phyloP scores from a whole-genome alignment of 2,113 vertebrate species.

The Rhea americana region DNA sequence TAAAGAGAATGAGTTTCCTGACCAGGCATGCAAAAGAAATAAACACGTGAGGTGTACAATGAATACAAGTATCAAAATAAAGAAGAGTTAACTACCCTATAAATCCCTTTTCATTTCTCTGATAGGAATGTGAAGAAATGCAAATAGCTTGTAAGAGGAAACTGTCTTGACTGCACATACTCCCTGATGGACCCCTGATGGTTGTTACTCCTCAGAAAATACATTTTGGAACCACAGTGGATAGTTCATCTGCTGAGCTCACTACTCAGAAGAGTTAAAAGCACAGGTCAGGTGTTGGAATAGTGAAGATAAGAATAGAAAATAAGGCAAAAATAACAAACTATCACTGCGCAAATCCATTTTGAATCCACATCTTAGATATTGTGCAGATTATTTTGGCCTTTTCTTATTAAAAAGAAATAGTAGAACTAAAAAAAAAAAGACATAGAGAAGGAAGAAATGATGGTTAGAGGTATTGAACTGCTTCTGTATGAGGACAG shows the following conservation, averaged over 20 bases:
- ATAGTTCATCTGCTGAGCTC: not conserved
- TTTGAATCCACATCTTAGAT: not conserved
- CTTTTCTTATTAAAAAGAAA: not conserved
- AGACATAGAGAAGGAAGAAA: not conserved
- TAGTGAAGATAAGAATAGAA: not conserved
- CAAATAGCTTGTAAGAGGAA: not conserved
- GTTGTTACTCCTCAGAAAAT: not conserved
- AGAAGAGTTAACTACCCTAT: not conserved
- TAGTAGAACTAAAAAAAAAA: not conserved
- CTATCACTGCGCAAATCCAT: not conserved
- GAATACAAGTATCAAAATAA: not conserved
- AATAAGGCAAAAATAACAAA: not conserved
- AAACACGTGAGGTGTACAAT: accelerated
- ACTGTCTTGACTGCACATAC: not conserved
- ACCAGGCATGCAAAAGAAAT: not conserved
- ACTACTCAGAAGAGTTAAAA: not conserved
- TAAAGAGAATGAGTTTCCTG: not conserved
- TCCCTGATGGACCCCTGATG: not conserved
- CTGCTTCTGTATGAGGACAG: not conserved
- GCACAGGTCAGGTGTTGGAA: not conserved
- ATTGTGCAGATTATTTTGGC: not conserved
- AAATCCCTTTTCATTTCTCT: not conserved
- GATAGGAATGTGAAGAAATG: not conserved
- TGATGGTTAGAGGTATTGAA: not conserved
- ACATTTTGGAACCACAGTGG: not conserved